Evolutionary conservation across 2,113 vertebrate species (phyloP).

Genomic region (rabbit (Oryctolagus cuniculus)): mOryCun1.1 NC_091441.1:122666001-122666500

Average conservation of each 20-base stretch:
- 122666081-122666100: background rate
- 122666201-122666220: background rate
- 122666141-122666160: too few species aligned
- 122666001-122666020: constrained; percentile 35
- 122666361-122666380: too few species aligned
- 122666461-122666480: too few species aligned
- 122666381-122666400: too few species aligned
- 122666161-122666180: constrained; percentile 67
- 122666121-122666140: background rate
- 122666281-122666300: constrained; percentile 1
- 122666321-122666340: too few species aligned
- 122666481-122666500: too few species aligned
- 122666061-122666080: background rate
- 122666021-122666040: constrained; percentile 59
- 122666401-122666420: too few species aligned
- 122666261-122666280: background rate
- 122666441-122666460: too few species aligned
- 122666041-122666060: constrained; percentile 13
- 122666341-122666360: background rate
- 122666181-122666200: constrained; percentile 75
- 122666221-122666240: constrained; percentile 66
- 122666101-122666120: constrained; percentile 45
- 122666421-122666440: too few species aligned
- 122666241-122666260: constrained; percentile 55
- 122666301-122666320: too few species aligned